Evolutionary conservation across 2,113 vertebrate genomes (phyloP).

Genomic region (Melospiza melodia): DNA sequence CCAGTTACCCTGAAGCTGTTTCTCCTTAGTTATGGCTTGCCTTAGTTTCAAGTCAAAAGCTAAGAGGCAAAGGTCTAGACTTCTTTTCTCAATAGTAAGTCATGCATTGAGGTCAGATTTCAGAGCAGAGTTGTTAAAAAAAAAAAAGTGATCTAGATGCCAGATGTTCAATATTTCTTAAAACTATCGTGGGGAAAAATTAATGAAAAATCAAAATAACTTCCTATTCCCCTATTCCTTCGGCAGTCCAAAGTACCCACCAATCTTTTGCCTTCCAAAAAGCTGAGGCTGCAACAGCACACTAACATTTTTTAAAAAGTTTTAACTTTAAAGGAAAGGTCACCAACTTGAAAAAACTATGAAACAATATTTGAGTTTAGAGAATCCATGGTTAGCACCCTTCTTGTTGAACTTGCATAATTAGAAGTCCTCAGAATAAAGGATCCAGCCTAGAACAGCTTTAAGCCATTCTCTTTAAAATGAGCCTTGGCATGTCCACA

Average conservation of each 20-base stretch:
- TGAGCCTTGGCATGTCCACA: neutral
- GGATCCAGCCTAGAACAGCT: neutral
- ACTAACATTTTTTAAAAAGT: neutral
- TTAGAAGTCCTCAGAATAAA: neutral
- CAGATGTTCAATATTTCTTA: slow-evolving; percentile 39
- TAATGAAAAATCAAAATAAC: neutral
- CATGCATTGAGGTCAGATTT: slow-evolving; percentile 34
- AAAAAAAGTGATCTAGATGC: neutral
- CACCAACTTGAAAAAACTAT: neutral
- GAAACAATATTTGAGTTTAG: neutral
- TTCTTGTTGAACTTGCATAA: neutral
- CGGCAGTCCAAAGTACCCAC: neutral
- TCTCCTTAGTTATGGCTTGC: slow-evolving; percentile 52
- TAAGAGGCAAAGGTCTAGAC: slow-evolving; percentile 29
- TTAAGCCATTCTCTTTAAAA: neutral
- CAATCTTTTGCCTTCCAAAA: neutral
- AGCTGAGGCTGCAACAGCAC: neutral
- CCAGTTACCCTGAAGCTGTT: neutral
- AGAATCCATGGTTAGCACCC: neutral
- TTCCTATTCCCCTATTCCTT: neutral
- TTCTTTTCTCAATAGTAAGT: slow-evolving; percentile 26
- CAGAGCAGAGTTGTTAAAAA: neutral
- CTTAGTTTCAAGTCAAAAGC: slow-evolving; percentile 27
- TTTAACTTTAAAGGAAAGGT: neutral
- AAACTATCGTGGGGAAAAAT: neutral